phyloP scores from a whole-genome alignment of 2,113 vertebrate genomes.

The Phylloscopus trochiloides region DNA sequence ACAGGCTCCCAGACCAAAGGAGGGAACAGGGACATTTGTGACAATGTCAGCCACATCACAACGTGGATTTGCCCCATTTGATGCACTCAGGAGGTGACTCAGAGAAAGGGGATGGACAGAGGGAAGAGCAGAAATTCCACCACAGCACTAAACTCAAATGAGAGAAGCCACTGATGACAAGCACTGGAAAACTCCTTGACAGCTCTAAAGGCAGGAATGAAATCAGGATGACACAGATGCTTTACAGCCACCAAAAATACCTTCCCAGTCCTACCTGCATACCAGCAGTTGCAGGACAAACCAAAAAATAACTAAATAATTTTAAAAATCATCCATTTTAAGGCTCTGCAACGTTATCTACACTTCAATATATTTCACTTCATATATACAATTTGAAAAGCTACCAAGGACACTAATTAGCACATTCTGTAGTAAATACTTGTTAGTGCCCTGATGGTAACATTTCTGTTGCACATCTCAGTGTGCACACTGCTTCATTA shows the following conservation, averaged over 20 bases:
- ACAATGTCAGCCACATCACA: background rate
- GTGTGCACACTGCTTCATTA: background rate
- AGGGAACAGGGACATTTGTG: background rate
- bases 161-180: background rate
- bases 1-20: background rate
- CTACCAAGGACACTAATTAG: background rate
- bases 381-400: background rate
- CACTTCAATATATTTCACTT: background rate
- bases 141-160: background rate
- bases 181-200: background rate
- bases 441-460: background rate
- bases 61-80: rapidly evolving
- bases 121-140: background rate
- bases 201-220: background rate
- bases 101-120: background rate
- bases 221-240: background rate
- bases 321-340: background rate
- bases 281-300: background rate
- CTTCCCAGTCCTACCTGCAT: background rate
- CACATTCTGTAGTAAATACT: background rate
- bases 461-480: background rate
- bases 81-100: background rate
- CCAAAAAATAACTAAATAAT: background rate
- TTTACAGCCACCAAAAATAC: background rate
- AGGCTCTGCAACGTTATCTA: background rate